Evolutionary conservation across 1,140 invertebrate genomes (phyloP), one percentile per base, ranked within the genome.

Genomic region (Drosophila busckii): DNA sequence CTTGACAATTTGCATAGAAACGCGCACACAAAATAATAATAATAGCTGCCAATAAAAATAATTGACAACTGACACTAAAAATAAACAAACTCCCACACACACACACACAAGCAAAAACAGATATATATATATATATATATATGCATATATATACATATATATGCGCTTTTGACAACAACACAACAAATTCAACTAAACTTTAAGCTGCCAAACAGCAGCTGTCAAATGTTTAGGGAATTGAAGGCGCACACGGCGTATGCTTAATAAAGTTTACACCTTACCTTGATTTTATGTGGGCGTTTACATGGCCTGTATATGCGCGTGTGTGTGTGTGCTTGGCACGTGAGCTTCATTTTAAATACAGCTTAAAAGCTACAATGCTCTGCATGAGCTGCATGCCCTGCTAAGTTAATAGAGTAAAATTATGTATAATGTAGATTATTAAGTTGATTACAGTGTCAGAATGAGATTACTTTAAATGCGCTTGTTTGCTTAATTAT

Each of bases 21-120:
- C 65, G 58, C 65, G 73, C 70, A 73, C 68, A 73, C 68, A 80
- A 71, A 80, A 78, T 78, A 78, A 60, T 78, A 78, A 60, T 60
- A 54, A 80, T 78, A 80, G 73, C 73, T 78, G 73, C 73, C 73
- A 78, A 78, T 78, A 78, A 78, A 78, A 78, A 78, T 78, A 78
- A 80, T 78, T 80, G 73, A 78, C 73, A 78, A 73, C 68, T 80
- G 73, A 80, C 73, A 80, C 68, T 69, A 65, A 68, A 78, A 60
- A 66, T 48, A 78, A 78, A 78, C 73, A 78, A 71, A 38, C 25
- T 16, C 29, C 49, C 48, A 56, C 23, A 60, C 44, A 40, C 58
- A 31, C 45, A 9, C 37, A 35, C 35, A 59, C 19, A 22, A 8
- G 2, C 17, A 1, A 9, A 8, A 20, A 2, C 29, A 4, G 10